Base-by-base conservation (phyloP, 2,888 invertebrate species). In the Drosophila recens region DNA sequence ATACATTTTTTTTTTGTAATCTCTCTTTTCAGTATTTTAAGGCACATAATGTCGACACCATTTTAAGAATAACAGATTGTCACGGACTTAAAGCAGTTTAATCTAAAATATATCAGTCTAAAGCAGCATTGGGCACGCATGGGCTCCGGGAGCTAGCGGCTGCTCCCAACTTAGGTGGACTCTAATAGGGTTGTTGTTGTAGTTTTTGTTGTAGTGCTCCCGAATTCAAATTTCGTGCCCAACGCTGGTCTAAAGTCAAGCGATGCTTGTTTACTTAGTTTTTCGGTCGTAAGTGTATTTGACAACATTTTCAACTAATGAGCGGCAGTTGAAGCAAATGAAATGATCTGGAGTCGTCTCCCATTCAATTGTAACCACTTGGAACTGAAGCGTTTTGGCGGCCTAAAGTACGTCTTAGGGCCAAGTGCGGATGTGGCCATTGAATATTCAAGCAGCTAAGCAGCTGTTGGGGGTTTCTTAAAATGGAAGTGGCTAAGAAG, bases 391-490 rank as follows among this genome's bases (percentile, higher is more conserved):
- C 63, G 57, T 59, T 79, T 86, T 71, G 74, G 52, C 74, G 74
- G 73, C 76, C 80, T 65, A 27, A 71, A 83, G 77, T 77, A 72
- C 57, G 48, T 56, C 87, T 88, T 67, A 46, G 73, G 75, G 53
- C 67, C 43, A 79, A 74, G 70, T 72, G 73, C 89, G 84, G 89
- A 89, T 81, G 76, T 70, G 59, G 52, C 82, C 88, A 89, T 86
- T 87, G 86, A 87, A 87, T 87, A 87, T 87, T 87, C 86, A 87
- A 87, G 86, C 72, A 72, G 75, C 62, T 48, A 74, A 74, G 42
- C 79, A 76, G 71, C 70, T 52, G 58, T n/a, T 43, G 17, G 9
- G 51, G 33, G 17, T 36, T 23, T 17, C 42, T 51, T 36, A 4
- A 38, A 23, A 33, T 59, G 48, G 10, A 36, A 42, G 17, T 33